Conservation (phyloP, 2,113 vertebrate genomes). For the Pseudonaja textilis region DNA sequence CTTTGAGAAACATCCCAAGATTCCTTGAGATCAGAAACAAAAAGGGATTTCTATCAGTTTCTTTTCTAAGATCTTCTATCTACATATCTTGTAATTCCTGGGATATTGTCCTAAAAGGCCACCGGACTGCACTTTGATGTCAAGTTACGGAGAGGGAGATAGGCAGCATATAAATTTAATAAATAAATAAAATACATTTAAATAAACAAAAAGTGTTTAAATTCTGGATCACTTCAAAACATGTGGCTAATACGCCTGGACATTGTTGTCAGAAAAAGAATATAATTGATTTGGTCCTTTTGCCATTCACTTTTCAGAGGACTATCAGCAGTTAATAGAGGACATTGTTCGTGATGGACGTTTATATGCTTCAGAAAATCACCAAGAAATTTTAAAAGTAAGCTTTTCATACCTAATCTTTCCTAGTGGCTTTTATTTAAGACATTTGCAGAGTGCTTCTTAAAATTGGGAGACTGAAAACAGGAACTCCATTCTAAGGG, state of each 20-base stretch:
- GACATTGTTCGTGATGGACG: constrained; percentile 90
- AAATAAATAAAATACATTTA: neutral
- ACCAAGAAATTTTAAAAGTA: constrained; percentile 93
- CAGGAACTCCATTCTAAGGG: neutral
- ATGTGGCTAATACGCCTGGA: neutral
- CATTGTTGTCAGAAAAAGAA: neutral
- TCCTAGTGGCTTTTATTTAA: neutral
- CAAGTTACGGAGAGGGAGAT: neutral
- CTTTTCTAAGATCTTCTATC: neutral
- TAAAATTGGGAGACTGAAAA: neutral
- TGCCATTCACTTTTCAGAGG: constrained; percentile 75
- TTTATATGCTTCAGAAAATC: constrained; percentile 91
- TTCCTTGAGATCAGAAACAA: neutral
- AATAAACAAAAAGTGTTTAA: constrained; percentile 15
- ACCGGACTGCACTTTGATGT: neutral
- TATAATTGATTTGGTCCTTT: neutral
- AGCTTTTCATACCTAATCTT: neutral
- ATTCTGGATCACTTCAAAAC: constrained; percentile 13
- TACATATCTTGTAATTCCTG: neutral
- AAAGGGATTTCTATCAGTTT: neutral
- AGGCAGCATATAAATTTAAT: neutral
- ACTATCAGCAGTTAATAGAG: constrained; percentile 93
- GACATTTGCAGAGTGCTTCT: neutral
- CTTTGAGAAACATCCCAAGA: neutral
- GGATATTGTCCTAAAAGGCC: neutral